Percentiles rank a stretch among this genome's conserved stretches.
Evolutionary conservation across 2,113 vertebrate species (phyloP).

Genomic region (Gallinago undulata): DNA sequence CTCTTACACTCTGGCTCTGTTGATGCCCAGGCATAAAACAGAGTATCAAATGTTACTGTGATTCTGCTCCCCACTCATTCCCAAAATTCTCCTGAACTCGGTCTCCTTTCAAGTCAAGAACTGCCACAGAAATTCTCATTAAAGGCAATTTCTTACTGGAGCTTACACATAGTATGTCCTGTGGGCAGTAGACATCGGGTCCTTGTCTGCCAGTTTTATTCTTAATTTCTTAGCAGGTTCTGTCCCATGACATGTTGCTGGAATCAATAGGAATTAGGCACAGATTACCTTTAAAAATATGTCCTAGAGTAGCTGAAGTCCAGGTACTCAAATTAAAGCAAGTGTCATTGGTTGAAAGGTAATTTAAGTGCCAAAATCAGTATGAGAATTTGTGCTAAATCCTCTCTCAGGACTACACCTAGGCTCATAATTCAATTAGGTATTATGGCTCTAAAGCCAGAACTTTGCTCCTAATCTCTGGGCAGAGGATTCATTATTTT

Average conservation of each 20-base stretch:
- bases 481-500: neutral
- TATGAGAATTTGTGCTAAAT: neutral
- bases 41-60: neutral
- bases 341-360: neutral
- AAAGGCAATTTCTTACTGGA: neutral
- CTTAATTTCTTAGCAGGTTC: neutral
- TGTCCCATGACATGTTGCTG: neutral
- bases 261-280: neutral
- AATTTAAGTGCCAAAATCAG: conserved; percentile 38
- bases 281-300: neutral
- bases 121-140: neutral
- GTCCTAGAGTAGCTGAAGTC: neutral
- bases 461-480: neutral
- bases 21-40: neutral
- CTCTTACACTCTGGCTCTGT: neutral
- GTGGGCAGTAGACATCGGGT: neutral
- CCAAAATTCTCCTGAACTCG: neutral
- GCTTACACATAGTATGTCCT: neutral
- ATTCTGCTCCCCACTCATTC: neutral
- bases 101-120: neutral
- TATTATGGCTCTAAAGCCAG: conserved; percentile 3
- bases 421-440: conserved; percentile 23
- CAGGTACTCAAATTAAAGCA: conserved; percentile 3
- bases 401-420: conserved; percentile 8
- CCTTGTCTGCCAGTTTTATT: neutral